phyloP scores from a whole-genome alignment of 2,888 invertebrate genomes.

The Rhagonycha lutea region DNA sequence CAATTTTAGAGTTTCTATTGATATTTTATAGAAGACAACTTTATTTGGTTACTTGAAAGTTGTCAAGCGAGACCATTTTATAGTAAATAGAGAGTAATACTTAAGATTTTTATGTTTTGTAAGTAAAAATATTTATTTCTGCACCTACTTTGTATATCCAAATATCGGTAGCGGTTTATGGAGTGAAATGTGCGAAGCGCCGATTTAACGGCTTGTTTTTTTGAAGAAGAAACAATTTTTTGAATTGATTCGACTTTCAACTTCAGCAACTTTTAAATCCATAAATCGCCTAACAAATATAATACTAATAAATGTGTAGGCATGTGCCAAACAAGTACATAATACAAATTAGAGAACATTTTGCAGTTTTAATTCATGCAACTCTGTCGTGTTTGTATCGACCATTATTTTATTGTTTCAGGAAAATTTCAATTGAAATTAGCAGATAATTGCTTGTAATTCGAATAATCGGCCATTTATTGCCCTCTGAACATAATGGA shows the following conservation, averaged over 20 bases:
- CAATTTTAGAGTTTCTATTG: background rate
- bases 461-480: too few relatives aligned
- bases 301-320: conserved; percentile 14
- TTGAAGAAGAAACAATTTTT: background rate
- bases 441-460: too few relatives aligned
- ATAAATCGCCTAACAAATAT: background rate
- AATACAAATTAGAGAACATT: conserved; percentile 3
- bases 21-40: background rate
- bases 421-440: too few relatives aligned
- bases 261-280: background rate
- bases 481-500: too few relatives aligned
- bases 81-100: background rate
- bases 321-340: conserved; percentile 14
- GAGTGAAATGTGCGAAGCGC: background rate
- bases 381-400: background rate
- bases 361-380: background rate
- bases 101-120: conserved; percentile 2
- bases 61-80: background rate
- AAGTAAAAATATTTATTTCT: conserved; percentile 11
- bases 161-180: background rate
- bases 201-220: background rate
- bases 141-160: conserved; percentile 11
- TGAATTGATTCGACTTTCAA: background rate
- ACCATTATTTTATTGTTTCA: too few relatives aligned
- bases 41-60: background rate